These are phyloP conservation scores for Ceratina australensis DNA, from an alignment of 1,140 invertebrate genomes.

Conservation along the genomic window DNA sequence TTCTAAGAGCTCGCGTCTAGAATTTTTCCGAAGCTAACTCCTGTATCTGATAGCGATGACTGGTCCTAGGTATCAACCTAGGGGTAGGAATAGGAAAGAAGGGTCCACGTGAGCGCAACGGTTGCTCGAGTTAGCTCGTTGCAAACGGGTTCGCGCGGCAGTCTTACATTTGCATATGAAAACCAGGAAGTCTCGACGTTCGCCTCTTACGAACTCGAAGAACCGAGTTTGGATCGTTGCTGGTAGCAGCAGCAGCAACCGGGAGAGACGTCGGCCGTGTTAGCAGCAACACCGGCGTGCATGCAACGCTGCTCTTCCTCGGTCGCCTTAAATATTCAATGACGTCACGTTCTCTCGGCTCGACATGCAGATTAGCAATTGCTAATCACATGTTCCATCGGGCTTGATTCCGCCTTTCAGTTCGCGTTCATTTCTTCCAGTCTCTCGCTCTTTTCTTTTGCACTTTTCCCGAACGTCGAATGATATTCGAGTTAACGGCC, in stretches of 20 bases:
- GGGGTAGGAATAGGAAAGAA: background rate
- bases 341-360: conserved; percentile 75
- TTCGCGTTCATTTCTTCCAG: conserved; percentile 33
- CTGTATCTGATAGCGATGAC: conserved; percentile 4
- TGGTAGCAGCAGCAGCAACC: conserved; percentile 31
- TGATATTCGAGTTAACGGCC: conserved; percentile 3
- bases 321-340: conserved; percentile 78
- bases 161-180: conserved; percentile 76
- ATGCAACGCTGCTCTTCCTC: conserved; percentile 55
- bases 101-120: conserved; percentile 1
- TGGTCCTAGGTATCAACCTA: background rate
- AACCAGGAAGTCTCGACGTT: conserved; percentile 75
- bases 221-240: conserved; percentile 69
- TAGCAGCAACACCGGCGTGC: conserved; percentile 15
- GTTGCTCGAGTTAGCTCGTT: conserved; percentile 9
- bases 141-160: conserved; percentile 49
- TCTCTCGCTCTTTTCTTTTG: background rate
- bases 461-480: conserved; percentile 32
- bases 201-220: conserved; percentile 74
- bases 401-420: conserved; percentile 72
- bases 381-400: conserved; percentile 71
- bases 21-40: background rate
- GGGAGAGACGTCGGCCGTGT: conserved; percentile 19
- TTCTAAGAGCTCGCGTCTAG: conserved; percentile 5
- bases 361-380: conserved; percentile 76